Evolutionary conservation across 2,797 vertebrate species (phyloP), one percentile per base, ranked within the genome.

Genomic region (Amblyraja radiata): DNA sequence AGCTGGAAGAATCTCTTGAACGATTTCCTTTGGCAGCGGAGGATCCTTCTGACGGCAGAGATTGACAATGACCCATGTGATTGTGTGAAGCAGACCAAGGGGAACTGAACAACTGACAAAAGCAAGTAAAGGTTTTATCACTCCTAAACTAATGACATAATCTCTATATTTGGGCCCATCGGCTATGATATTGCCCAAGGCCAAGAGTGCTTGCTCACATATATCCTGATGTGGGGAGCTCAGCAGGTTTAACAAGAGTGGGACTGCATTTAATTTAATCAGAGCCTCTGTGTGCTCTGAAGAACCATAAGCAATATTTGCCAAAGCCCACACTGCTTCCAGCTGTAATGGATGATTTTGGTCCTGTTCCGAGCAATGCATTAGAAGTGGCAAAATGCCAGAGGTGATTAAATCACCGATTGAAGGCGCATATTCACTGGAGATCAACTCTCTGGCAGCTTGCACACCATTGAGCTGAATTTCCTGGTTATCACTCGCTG

Each of bases 31-130:
- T 2, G 99, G 98, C 0, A 98, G 98, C 25, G 99, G 98, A 25
- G 99, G 99, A 94, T 99, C 99, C 96, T 99, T 99, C 96, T 99
- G 98, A 94, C 99, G 98, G 95, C 99, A 99, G 95, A 99, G 96
- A 94, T 99, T 99, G 94, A 99, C 98, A 98, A 99, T 99, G 95
- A 99, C 99, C 99, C 99, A 99, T 93, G 99, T 99, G 95, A 99
- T 99, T 80, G 99, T 99, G 96, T 99, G 97, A 94, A 99, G 97
- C 96, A 99, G 99, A 94, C 98, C 99, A 96, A 99, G 99, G 94
- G 99, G 99, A 95, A 99, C 99, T 96, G 99, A 98, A 94, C 98
- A 98, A 95, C 97, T 99, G 97, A 99, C 99, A 97, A 99, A 99
- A 93, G 98, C 98, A 94, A 99, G 97, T 95, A 99, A 95, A 0